Conservation (phyloP, 1,140 invertebrate genomes). For the Drosophila simulans region DNA sequence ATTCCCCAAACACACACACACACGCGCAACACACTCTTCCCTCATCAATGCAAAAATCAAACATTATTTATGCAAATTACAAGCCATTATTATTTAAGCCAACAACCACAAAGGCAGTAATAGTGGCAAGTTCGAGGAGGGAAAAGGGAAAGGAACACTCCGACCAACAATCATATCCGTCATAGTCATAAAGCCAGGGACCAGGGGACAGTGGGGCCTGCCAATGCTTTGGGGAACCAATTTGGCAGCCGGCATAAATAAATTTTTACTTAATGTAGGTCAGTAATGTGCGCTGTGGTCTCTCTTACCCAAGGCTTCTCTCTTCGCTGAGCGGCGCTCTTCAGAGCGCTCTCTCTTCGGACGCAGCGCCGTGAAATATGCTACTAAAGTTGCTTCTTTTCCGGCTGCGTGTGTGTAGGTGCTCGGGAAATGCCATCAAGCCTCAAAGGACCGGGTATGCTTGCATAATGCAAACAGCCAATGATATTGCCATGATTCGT, state of each 20-base stretch:
- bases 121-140: conserved; percentile 8
- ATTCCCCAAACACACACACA: conserved; percentile 37
- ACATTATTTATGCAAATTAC: conserved; percentile 82
- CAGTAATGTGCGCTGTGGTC: conserved; percentile 51
- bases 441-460: conserved; percentile 21
- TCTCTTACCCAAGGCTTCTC: conserved; percentile 6
- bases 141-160: conserved; percentile 5
- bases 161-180: conserved; percentile 65
- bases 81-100: conserved; percentile 80
- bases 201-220: conserved; percentile 11
- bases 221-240: conserved; percentile 72
- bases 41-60: conserved; percentile 67
- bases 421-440: conserved; percentile 24
- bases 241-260: conserved; percentile 82
- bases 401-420: conserved; percentile 4
- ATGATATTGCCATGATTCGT: conserved; percentile 38
- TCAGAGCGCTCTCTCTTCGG: conserved; percentile 44
- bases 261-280: conserved; percentile 79
- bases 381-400: conserved; percentile 47
- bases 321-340: conserved; percentile 20
- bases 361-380: conserved; percentile 18
- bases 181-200: conserved; percentile 44
- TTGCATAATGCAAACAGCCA: conserved; percentile 53
- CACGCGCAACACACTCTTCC: conserved; percentile 5
- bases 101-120: conserved; percentile 30